Evolutionary conservation across 2,113 vertebrate species (phyloP), one percentile per base, ranked within the genome.

Genomic region (Prinia subflava): DNA sequence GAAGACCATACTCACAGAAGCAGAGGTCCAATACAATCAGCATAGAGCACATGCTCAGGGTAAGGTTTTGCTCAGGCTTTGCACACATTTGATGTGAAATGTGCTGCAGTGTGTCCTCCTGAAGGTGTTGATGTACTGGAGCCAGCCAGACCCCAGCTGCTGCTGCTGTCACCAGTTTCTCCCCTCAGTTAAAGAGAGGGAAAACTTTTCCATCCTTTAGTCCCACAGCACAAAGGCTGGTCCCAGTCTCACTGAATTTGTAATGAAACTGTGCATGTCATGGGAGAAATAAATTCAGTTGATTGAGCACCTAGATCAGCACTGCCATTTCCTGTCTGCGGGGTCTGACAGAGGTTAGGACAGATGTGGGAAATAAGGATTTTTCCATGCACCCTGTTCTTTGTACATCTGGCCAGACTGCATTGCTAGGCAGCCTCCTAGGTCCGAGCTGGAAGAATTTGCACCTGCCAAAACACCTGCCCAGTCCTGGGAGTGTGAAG

Each of bases 311-410:
- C 23, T 50, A 73, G 52, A n/a, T 30, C 47, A 62, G 77, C 64
- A 33, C 60, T 67, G 52, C 52, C n/a, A 35, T 44, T 41, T 77
- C 24, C 14, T 0, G 0, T 33, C 76, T 56, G 39, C 0, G 0
- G 47, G 53, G 35, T 63, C 53, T 17, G 25, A 56, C 59, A 86
- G 92, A 62, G 50, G 56, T 52, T 79, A 28, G 8, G 62, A 53
- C 49, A 77, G 64, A 31, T 2, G 1, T 16, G 27, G 46, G 53
- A 89, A 89, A 64, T 17, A 46, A 46, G 23, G 41, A 15, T n/a
- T 89, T 91, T 91, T 67, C 52, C 30, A 10, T 1, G 2, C 27
- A 84, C 28, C 35, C 22, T 57, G 16, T 13, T 63, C 47, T 74
- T 75, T 75, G 30, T 56, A 35, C 30, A 44, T 62, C 80, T 77